A percentile compares a stretch with the other conserved stretches of the same genome.
These are phyloP conservation scores for Nycticryphes semicollaris DNA, from an alignment of 2,113 vertebrate genomes.

Conservation along the genomic window DNA sequence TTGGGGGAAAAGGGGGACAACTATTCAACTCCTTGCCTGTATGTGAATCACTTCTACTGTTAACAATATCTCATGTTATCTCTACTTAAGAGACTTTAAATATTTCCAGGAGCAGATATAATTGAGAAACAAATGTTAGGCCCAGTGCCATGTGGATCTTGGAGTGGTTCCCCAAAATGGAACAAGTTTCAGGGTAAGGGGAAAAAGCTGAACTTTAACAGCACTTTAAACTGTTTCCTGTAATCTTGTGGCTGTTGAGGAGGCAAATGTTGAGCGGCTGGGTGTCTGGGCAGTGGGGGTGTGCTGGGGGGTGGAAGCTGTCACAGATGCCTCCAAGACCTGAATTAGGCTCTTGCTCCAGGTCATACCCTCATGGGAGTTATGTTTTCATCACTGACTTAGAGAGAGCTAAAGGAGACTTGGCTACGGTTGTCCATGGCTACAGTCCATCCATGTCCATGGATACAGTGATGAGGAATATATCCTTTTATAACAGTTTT, in stretches of 20 bases:
- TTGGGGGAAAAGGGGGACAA: not conserved
- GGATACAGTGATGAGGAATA: not conserved
- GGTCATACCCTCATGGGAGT: too few species aligned
- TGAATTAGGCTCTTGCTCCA: too few species aligned
- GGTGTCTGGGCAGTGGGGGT: too few species aligned
- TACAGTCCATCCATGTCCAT: too few species aligned
- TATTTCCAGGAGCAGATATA: not conserved
- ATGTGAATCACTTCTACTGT: not conserved
- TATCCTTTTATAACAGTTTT: not conserved
- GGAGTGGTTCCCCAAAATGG: not conserved
- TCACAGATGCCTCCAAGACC: too few species aligned
- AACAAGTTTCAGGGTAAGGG: not conserved
- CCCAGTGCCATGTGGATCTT: rapidly evolving
- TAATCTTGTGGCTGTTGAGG: too few species aligned
- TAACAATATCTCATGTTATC: not conserved
- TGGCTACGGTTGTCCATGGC: too few species aligned
- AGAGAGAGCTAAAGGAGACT: too few species aligned
- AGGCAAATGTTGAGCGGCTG: too few species aligned
- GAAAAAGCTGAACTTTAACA: not conserved
- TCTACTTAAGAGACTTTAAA: not conserved
- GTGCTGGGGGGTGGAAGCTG: too few species aligned
- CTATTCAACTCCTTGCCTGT: not conserved
- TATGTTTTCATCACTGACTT: too few species aligned
- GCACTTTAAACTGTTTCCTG: too few species aligned
- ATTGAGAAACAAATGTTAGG: not conserved